Base-by-base conservation (phyloP, 2,113 vertebrate genomes). In the Scophthalmus maximus region DNA sequence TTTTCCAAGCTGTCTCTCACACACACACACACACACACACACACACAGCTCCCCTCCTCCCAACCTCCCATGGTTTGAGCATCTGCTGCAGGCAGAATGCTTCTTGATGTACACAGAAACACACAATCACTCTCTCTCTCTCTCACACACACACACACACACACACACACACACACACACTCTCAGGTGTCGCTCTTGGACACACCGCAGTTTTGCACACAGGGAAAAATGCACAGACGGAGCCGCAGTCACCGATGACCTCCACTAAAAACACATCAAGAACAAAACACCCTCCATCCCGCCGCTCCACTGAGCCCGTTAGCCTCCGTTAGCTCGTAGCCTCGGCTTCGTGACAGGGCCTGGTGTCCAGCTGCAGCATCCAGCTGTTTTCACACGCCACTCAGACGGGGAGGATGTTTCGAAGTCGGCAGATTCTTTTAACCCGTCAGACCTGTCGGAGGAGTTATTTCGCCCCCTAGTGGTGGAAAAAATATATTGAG, bases 1-100 rank as follows among this genome's bases (percentile, higher is more conserved):
- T 78, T 67, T 60, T 53, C 88, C 49, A 84, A 82, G 74, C 79
- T 87, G 74, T 76, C 79, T 78, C 70, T 22, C 61, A 63, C 30
- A 50, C 65, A 29, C 50, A 56, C 60, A 55, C 55, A 36, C n/a
- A 36, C 22, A 15, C 56, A 25, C 22, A 40, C 22, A 51, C 62
- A 60, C 64, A 60, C 51, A 51, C 9, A 23, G 38, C 46, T 49
- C 76, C 67, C 81, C 70, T 49, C 55, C 58, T 79, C 75, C 44
- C 23, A 40, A 62, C 62, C 76, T 82, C 84, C 71, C 36, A 53
- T 62, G 78, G 88, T 78, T 58, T 12, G 15, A 80, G 77, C 88
- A 90, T 93, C 91, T 88, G 86, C 86, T 92, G 71, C 83, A 81
- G 76, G 88, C 90, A 87, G 89, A 91, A 85, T 78, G 87, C 78